Percentiles rank a stretch among this genome's conserved stretches.
These are phyloP conservation scores for Leucoptera coffeella DNA, from an alignment of 2,888 invertebrate genomes.

Conservation along the genomic window DNA sequence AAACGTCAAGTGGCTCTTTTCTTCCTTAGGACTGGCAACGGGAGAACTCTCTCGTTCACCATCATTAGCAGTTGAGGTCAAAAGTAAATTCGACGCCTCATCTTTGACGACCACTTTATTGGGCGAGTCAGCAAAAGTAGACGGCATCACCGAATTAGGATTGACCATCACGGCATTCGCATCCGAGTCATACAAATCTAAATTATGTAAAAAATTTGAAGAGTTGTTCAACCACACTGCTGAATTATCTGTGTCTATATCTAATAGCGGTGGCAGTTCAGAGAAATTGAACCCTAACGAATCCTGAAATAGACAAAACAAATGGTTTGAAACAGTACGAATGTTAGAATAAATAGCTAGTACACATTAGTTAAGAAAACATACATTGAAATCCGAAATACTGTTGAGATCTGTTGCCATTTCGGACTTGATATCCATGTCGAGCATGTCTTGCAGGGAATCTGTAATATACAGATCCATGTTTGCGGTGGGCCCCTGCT, in stretches of 20 bases:
- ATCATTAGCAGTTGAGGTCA: slow-evolving; percentile 31
- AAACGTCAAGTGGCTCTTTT: slow-evolving; percentile 66
- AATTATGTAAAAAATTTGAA: slow-evolving; percentile 59
- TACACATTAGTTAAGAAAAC: no score
- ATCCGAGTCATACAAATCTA: slow-evolving; percentile 65
- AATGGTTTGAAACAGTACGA: no score
- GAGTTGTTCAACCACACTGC: slow-evolving; percentile 56
- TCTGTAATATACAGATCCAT: slow-evolving; percentile 61
- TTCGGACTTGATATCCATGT: slow-evolving; percentile 83
- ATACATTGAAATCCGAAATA: slow-evolving; percentile 58
- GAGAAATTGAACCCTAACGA: slow-evolving; percentile 57
- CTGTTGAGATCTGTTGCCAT: slow-evolving; percentile 74
- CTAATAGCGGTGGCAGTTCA: slow-evolving; percentile 57
- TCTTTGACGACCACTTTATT: slow-evolving; percentile 41
- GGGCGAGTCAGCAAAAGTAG: slow-evolving; percentile 55
- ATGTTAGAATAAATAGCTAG: no score
- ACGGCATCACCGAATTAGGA: slow-evolving; percentile 85
- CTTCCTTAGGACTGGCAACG: slow-evolving; percentile 57
- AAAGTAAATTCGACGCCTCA: slow-evolving; percentile 36
- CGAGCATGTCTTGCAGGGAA: slow-evolving; percentile 85
- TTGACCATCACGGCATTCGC: slow-evolving; percentile 80
- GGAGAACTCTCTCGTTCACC: slow-evolving; percentile 28
- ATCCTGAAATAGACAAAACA: slow-evolving; percentile 28
- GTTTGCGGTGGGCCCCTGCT: slow-evolving; percentile 48
- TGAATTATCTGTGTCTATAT: slow-evolving; percentile 61